Evolutionary conservation across 64 coral and sea anemone species (phyloP).

Genomic region (Pocillopora damicornis): DNA sequence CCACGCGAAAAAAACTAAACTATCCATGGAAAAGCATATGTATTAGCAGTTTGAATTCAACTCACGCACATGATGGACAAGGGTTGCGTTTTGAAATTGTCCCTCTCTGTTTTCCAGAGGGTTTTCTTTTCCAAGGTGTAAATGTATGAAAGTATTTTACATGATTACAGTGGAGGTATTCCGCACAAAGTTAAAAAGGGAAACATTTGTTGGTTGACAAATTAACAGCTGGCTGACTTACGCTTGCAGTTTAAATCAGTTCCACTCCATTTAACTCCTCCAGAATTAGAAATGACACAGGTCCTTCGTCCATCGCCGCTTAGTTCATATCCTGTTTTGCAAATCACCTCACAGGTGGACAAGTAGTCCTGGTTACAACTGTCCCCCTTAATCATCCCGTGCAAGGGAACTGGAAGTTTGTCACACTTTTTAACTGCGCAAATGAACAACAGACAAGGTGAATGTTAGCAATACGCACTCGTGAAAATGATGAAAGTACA

Average conservation of each 20-base stretch:
- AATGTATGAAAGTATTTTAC: too few relatives aligned
- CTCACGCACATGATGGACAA: too few relatives aligned
- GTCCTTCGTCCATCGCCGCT: slow-evolving; percentile 44
- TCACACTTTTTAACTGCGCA: slow-evolving; percentile 63
- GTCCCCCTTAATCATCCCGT: slow-evolving; percentile 55
- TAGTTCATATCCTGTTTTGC: slow-evolving; percentile 79
- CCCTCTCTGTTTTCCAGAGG: too few relatives aligned
- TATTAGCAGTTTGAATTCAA: too few relatives aligned
- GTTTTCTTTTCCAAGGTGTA: too few relatives aligned
- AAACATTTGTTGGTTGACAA: not conserved
- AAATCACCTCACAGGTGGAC: slow-evolving; percentile 63
- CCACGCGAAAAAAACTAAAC: too few relatives aligned
- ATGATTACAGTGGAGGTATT: too few relatives aligned
- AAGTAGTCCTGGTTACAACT: slow-evolving; percentile 59
- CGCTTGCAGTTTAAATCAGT: slow-evolving; percentile 46
- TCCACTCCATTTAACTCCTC: slow-evolving; percentile 58
- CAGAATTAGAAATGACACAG: slow-evolving; percentile 34
- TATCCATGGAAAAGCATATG: too few relatives aligned
- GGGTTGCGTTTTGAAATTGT: too few relatives aligned
- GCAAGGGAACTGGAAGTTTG: slow-evolving; percentile 35
- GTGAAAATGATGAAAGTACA: not conserved
- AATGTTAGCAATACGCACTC: not conserved
- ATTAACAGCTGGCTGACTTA: slow-evolving; percentile 20
- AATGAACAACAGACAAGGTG: not conserved
- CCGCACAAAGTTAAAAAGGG: too few relatives aligned